These are phyloP conservation scores for Himalopsyche kuldschensis DNA, from an alignment of 2,888 invertebrate species.

Conservation along the genomic window DNA sequence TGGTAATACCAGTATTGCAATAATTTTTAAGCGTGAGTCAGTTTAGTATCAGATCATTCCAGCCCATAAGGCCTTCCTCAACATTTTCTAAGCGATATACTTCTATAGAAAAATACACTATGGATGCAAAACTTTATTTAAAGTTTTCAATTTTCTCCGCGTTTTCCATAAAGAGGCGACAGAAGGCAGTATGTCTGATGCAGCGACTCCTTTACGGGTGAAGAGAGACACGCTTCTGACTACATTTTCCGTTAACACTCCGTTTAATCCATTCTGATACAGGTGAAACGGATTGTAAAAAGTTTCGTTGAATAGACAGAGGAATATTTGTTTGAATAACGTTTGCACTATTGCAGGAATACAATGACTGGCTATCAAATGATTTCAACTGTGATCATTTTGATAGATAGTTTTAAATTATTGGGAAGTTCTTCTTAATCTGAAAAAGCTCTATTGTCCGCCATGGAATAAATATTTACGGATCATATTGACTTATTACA, in stretches of 20 bases:
- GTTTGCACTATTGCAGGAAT: neutral
- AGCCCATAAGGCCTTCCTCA: neutral
- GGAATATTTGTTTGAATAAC: neutral
- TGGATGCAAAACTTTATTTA: neutral
- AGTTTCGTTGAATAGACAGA: neutral
- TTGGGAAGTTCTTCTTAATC: too few relatives aligned
- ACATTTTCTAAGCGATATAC: neutral
- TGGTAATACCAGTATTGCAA: too few relatives aligned
- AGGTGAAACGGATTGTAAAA: conserved; percentile 18
- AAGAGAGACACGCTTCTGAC: conserved; percentile 9
- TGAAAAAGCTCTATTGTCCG: too few relatives aligned
- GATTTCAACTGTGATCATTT: too few relatives aligned
- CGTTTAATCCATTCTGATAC: conserved; percentile 29
- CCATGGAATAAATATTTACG: too few relatives aligned
- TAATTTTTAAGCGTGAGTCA: too few relatives aligned
- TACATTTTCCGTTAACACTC: conserved; percentile 28
- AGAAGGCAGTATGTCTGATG: conserved; percentile 13
- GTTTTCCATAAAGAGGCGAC: neutral
- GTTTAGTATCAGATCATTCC: neutral
- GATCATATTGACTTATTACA: too few relatives aligned
- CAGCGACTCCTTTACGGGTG: conserved; percentile 17
- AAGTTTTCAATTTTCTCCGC: neutral
- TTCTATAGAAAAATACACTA: neutral
- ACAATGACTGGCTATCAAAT: neutral
- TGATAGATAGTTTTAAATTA: too few relatives aligned